phyloP scores from a whole-genome alignment of 2,113 vertebrate genomes.

The Pachycephala philippinensis region DNA sequence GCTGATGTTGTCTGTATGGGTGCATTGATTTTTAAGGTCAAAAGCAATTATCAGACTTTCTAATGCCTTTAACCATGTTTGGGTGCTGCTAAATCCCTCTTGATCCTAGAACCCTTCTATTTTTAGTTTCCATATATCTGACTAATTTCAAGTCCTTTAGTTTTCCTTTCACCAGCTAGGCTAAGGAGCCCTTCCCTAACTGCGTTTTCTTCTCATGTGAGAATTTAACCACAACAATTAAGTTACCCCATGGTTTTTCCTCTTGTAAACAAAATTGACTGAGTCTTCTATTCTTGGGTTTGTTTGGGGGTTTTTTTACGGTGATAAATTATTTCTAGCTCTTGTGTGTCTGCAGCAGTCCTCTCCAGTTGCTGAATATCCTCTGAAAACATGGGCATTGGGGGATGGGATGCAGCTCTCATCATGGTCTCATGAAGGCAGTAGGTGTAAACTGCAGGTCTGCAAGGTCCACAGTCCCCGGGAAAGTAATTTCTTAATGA shows the following conservation, averaged over 20 bases:
- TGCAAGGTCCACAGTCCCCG: not conserved
- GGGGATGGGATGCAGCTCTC: not conserved
- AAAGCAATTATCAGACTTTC: not conserved
- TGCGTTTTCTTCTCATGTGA: not conserved
- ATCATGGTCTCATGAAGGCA: not conserved
- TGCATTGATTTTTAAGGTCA: not conserved
- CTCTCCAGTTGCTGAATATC: not conserved
- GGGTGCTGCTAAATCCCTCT: not conserved
- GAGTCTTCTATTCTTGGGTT: not conserved
- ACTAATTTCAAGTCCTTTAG: not conserved
- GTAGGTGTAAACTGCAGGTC: not conserved
- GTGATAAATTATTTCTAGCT: not conserved
- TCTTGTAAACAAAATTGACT: not conserved
- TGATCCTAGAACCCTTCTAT: not conserved
- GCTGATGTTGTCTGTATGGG: not conserved
- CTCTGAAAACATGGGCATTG: accelerated
- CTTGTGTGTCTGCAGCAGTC: accelerated
- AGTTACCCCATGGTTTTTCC: not conserved
- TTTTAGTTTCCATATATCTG: not conserved
- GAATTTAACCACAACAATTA: not conserved
- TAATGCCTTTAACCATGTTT: not conserved
- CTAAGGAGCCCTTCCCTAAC: not conserved
- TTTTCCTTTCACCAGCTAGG: not conserved
- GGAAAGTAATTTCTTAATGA: not conserved
- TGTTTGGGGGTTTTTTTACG: not conserved